Percentiles rank a stretch among this genome's conserved stretches.
These are phyloP conservation scores for Tragulus kanchil DNA, from an alignment of 2,113 vertebrate genomes.

Conservation along the genomic window DNA sequence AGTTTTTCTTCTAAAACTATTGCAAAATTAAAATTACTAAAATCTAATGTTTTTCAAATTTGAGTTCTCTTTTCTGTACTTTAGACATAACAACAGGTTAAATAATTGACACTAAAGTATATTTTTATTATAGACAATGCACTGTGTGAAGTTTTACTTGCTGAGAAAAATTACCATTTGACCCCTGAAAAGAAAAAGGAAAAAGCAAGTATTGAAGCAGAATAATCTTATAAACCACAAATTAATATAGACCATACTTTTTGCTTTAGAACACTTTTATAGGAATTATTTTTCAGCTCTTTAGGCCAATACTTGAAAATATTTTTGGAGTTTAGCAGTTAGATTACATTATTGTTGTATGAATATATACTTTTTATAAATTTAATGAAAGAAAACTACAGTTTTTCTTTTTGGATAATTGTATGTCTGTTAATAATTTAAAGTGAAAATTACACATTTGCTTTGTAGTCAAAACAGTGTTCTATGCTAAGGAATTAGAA, in stretches of 20 bases:
- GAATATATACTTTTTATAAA: slow-evolving; percentile 3
- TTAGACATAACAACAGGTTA: background rate
- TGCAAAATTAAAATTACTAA: slow-evolving; percentile 49
- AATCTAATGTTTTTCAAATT: slow-evolving; percentile 9
- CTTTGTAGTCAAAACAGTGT: background rate
- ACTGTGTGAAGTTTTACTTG: slow-evolving; percentile 82
- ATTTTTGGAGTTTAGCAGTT: slow-evolving; percentile 48
- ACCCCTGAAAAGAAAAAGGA: slow-evolving; percentile 68
- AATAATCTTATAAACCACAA: slow-evolving; percentile 52
- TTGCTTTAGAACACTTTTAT: slow-evolving; percentile 56
- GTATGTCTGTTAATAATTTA: background rate
- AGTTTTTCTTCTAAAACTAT: slow-evolving; percentile 51
- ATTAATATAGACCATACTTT: background rate
- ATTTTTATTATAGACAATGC: slow-evolving; percentile 85
- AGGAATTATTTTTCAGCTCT: slow-evolving; percentile 44
- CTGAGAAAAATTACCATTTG: slow-evolving; percentile 81
- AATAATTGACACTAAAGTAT: slow-evolving; percentile 68
- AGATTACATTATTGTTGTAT: background rate
- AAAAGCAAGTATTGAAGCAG: slow-evolving; percentile 83
- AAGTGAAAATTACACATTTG: slow-evolving; percentile 39
- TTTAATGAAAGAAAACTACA: slow-evolving; percentile 50
- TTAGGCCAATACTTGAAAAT: slow-evolving; percentile 43
- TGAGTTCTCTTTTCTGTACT: slow-evolving; percentile 49
- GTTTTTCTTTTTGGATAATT: slow-evolving; percentile 44
- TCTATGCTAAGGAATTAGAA: slow-evolving; percentile 24